These are phyloP conservation scores for Chymomyza amoena DNA, from an alignment of 2,888 invertebrate species.

Conservation along the genomic window DNA sequence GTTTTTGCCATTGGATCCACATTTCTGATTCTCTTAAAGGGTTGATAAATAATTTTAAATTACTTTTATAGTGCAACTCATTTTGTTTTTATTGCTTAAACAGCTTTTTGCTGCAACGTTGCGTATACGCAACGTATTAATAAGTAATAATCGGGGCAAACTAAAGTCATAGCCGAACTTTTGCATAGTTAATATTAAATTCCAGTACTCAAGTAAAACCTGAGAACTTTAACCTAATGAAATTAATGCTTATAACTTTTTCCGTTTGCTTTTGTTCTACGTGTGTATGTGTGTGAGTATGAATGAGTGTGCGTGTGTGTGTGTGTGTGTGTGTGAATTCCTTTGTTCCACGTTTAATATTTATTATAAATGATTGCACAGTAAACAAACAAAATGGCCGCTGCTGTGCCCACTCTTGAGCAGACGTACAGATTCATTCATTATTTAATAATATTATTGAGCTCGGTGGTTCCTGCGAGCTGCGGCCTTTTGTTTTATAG, in stretches of 20 bases:
- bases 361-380: slow-evolving; percentile 67
- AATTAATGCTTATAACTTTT: slow-evolving; percentile 31
- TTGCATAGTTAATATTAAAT: too few relatives aligned
- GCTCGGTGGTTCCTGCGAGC: slow-evolving; percentile 4
- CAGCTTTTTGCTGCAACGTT: too few relatives aligned
- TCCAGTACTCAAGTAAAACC: too few relatives aligned
- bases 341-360: slow-evolving; percentile 65
- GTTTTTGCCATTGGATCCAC: too few relatives aligned
- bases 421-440: slow-evolving; percentile 33
- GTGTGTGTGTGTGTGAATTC: slow-evolving; percentile 30
- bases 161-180: too few relatives aligned
- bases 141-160: too few relatives aligned
- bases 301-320: neutral
- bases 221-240: slow-evolving; percentile 3
- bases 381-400: slow-evolving; percentile 2
- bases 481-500: slow-evolving; percentile 44
- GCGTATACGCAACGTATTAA: too few relatives aligned
- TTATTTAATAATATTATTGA: slow-evolving; percentile 69
- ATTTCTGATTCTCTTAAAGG: too few relatives aligned
- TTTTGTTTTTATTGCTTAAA: too few relatives aligned
- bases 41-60: too few relatives aligned
- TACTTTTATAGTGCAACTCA: too few relatives aligned
- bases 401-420: neutral
- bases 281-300: slow-evolving; percentile 15
- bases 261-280: slow-evolving; percentile 20